A percentile compares a stretch with the other conserved stretches of the same genome.
Evolutionary conservation across 2,797 vertebrate species (phyloP).

Genomic region (Paedocypris micromegethes): DNA sequence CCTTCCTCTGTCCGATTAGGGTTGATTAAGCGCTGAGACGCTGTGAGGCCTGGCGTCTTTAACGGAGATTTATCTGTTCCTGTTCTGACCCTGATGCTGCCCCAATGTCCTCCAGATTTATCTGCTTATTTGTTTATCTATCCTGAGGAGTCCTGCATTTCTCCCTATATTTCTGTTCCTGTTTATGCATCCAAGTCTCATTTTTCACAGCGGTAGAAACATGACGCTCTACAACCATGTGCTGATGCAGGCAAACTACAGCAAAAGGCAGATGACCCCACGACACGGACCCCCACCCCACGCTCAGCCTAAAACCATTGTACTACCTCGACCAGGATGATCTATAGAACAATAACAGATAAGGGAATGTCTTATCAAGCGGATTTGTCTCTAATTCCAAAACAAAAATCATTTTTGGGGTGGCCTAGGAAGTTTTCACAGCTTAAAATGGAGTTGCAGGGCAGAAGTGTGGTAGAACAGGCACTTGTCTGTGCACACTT

Average conservation of each 20-base stretch:
- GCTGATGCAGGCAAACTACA: conserved; percentile 64
- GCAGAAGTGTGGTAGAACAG: conserved; percentile 14
- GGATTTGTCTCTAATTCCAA: no score
- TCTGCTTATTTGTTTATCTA: conserved; percentile 78
- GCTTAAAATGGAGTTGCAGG: no score
- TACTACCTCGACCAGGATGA: background rate
- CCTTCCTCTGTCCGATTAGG: conserved; percentile 70
- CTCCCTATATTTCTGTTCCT: conserved; percentile 54
- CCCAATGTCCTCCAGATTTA: conserved; percentile 71
- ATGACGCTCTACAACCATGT: conserved; percentile 45
- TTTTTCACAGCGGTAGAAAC: conserved; percentile 62
- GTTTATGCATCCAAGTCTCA: conserved; percentile 65
- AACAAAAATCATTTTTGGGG: no score
- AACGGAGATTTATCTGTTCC: conserved; percentile 80
- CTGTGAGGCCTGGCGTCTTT: conserved; percentile 69
- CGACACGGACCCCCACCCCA: conserved; percentile 55
- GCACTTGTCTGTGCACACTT: conserved; percentile 41
- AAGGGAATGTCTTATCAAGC: no score
- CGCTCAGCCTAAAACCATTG: conserved; percentile 9
- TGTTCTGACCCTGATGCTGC: conserved; percentile 68
- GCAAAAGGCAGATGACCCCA: conserved; percentile 57
- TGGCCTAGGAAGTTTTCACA: no score
- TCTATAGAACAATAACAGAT: no score
- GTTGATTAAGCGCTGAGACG: conserved; percentile 80
- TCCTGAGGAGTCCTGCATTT: conserved; percentile 58